Conservation (phyloP, 2,888 invertebrate species). For the Leptopterna dolabrata region DNA sequence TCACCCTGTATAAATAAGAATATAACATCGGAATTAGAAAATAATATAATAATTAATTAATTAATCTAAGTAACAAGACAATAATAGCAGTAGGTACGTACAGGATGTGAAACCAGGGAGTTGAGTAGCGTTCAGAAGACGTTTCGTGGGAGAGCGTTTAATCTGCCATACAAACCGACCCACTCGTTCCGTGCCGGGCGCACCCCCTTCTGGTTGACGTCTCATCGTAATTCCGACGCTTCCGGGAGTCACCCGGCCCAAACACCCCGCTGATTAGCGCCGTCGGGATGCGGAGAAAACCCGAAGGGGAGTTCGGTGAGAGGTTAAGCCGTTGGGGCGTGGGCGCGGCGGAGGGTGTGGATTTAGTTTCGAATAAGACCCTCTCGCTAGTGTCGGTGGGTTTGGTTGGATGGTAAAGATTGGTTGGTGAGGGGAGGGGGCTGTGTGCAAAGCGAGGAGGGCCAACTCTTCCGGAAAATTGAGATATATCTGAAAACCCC, state of each 20-base stretch:
- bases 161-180: background rate
- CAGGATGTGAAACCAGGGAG: no score
- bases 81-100: no score
- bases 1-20: no score
- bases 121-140: no score
- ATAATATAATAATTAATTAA: no score
- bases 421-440: background rate
- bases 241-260: background rate
- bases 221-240: background rate
- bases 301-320: background rate
- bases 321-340: background rate
- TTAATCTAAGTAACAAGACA: no score
- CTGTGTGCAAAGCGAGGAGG: conserved; percentile 32
- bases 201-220: background rate
- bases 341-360: background rate
- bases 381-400: background rate
- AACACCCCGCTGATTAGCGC: conserved; percentile 21
- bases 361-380: conserved; percentile 38
- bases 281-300: background rate
- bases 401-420: background rate
- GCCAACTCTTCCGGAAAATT: conserved; percentile 50
- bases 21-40: no score
- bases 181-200: background rate
- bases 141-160: background rate
- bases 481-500: conserved; percentile 50